phyloP scores from a whole-genome alignment of 1,140 invertebrate genomes.

The Trachymyrmex cornetzi region DNA sequence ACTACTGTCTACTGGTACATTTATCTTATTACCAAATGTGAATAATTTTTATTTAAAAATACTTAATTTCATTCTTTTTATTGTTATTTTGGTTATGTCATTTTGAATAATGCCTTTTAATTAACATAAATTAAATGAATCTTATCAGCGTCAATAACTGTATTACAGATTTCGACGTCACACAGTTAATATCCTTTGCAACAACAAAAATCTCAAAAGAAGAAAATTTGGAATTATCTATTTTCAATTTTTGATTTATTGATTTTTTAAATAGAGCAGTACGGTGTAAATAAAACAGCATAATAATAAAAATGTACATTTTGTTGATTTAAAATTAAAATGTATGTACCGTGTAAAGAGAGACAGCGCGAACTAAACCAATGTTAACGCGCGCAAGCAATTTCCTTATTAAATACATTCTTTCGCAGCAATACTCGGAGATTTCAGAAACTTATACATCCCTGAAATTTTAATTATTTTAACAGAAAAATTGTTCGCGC shows the following conservation, averaged over 20 bases:
- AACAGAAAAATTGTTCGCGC: not conserved
- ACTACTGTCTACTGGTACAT: too few species aligned
- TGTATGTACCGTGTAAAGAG: not conserved
- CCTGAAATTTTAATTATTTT: constrained; percentile 27
- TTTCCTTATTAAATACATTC: constrained; percentile 9
- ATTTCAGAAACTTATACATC: not conserved
- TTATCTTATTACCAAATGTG: too few species aligned
- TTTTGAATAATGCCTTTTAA: too few species aligned
- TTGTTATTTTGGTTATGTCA: too few species aligned
- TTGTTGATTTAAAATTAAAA: not conserved
- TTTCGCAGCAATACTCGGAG: not conserved
- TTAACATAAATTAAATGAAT: too few species aligned
- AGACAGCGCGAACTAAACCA: not conserved
- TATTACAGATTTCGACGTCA: too few species aligned
- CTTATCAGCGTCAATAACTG: too few species aligned
- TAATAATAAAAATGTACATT: not conserved
- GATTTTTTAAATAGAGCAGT: not conserved
- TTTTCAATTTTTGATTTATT: not conserved
- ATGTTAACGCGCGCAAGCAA: not conserved
- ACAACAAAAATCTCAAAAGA: not conserved
- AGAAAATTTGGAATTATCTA: not conserved
- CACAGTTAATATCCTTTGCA: too few species aligned
- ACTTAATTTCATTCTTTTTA: too few species aligned
- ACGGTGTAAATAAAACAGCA: not conserved
- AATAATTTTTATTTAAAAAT: too few species aligned